phyloP scores from a whole-genome alignment of 1,140 invertebrate genomes.

The Hypothenemus hampei region DNA sequence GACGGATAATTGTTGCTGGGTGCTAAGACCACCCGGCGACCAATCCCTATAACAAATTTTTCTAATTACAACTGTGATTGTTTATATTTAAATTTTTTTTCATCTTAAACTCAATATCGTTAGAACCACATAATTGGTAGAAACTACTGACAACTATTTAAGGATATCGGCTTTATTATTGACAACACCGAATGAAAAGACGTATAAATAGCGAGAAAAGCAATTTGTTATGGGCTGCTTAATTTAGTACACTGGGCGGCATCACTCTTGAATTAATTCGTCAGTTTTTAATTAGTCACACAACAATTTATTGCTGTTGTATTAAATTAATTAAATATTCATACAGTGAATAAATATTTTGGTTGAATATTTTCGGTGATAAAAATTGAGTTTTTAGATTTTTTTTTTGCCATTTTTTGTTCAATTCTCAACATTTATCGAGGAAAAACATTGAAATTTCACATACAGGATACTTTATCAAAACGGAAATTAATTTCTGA shows the following conservation, averaged over 20 bases:
- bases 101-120: neutral
- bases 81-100: neutral
- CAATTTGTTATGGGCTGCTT: conserved; percentile 19
- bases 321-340: no score
- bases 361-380: no score
- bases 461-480: no score
- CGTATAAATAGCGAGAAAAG: conserved; percentile 21
- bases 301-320: conserved; percentile 12
- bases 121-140: neutral
- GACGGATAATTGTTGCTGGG: conserved; percentile 57
- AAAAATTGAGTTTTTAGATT: no score
- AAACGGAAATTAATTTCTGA: no score
- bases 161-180: neutral
- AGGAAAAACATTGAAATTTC: no score
- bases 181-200: conserved; percentile 10
- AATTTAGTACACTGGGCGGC: conserved; percentile 16
- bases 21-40: conserved; percentile 46
- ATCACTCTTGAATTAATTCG: conserved; percentile 19
- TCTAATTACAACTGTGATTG: neutral
- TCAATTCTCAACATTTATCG: no score
- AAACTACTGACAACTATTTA: conserved; percentile 6
- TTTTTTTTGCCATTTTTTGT: no score
- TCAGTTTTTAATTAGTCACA: conserved; percentile 19
- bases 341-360: no score
- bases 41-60: conserved; percentile 49